Evolutionary conservation across 1,140 invertebrate species (phyloP).

Genomic region (Drosophila ambigua): DNA sequence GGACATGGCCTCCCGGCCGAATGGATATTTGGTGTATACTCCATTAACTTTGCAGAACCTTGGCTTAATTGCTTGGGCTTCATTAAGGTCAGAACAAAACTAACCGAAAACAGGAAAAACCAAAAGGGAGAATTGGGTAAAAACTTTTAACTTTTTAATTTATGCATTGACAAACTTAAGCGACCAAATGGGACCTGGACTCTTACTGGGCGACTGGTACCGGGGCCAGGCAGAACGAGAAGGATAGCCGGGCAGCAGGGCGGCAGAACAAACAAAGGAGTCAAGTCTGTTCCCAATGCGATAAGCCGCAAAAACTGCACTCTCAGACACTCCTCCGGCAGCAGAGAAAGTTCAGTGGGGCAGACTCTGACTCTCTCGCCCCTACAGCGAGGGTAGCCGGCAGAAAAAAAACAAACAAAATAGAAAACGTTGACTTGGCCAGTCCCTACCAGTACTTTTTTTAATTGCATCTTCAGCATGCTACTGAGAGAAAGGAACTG

Average conservation of each 20-base stretch:
- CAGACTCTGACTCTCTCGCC: constrained; percentile 7
- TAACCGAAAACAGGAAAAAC: constrained; percentile 20
- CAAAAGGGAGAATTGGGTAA: constrained; percentile 34
- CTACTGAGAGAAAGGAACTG: constrained; percentile 13
- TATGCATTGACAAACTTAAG: constrained; percentile 78
- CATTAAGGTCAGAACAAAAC: constrained; percentile 59
- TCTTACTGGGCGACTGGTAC: too few species aligned
- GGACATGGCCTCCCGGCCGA: background rate
- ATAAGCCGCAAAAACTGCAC: constrained; percentile 47
- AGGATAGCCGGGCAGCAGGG: too few species aligned
- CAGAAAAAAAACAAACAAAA: constrained; percentile 14
- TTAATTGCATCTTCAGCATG: constrained; percentile 40
- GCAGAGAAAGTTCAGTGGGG: constrained; percentile 3
- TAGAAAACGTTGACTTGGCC: constrained; percentile 7
- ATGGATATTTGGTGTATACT: constrained; percentile 11
- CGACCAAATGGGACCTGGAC: constrained; percentile 15
- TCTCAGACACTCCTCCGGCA: constrained; percentile 16
- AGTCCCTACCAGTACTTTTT: constrained; percentile 8
- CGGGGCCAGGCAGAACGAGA: too few species aligned
- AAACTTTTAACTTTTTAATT: constrained; percentile 71
- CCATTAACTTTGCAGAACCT: constrained; percentile 49
- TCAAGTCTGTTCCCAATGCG: constrained; percentile 47
- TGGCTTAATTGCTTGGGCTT: constrained; percentile 70
- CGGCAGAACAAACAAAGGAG: constrained; percentile 43
- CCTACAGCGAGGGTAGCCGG: background rate